phyloP scores from a whole-genome alignment of 2,113 vertebrate genomes.

The Mustela lutreola region DNA sequence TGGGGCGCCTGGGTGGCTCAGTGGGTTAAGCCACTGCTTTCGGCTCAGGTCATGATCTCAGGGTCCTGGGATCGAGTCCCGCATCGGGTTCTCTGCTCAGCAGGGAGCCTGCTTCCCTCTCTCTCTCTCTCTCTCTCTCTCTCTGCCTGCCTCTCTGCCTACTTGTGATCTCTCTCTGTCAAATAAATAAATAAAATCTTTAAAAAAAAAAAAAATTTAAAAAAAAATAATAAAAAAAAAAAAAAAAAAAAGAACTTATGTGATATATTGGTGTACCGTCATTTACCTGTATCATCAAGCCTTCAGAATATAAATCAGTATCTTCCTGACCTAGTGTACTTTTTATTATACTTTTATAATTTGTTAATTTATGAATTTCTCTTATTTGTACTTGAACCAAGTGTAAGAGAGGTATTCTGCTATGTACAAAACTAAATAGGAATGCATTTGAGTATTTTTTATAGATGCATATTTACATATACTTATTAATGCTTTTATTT shows the following conservation, averaged over 20 bases:
- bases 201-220: no score
- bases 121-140: no score
- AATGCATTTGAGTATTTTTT: conserved; percentile 51
- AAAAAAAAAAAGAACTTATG: conserved; percentile 37
- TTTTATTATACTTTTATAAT: background rate
- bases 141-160: no score
- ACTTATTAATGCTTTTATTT: conserved; percentile 67
- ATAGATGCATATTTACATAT: conserved; percentile 3
- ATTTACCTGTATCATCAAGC: background rate
- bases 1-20: no score
- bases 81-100: no score
- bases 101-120: no score
- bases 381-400: conserved; percentile 22
- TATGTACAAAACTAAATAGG: conserved; percentile 35
- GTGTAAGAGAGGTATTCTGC: background rate
- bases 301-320: background rate
- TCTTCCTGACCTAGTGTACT: background rate
- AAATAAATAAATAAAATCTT: no score
- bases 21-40: no score
- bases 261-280: background rate
- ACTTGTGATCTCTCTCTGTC: no score
- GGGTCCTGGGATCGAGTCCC: no score
- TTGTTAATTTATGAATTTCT: conserved; percentile 24
- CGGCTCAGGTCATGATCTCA: no score
- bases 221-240: no score